A percentile compares a stretch with the other conserved stretches of the same genome.
phyloP scores from a whole-genome alignment of 2,797 vertebrate species.

The Loris lydekkerianus region DNA sequence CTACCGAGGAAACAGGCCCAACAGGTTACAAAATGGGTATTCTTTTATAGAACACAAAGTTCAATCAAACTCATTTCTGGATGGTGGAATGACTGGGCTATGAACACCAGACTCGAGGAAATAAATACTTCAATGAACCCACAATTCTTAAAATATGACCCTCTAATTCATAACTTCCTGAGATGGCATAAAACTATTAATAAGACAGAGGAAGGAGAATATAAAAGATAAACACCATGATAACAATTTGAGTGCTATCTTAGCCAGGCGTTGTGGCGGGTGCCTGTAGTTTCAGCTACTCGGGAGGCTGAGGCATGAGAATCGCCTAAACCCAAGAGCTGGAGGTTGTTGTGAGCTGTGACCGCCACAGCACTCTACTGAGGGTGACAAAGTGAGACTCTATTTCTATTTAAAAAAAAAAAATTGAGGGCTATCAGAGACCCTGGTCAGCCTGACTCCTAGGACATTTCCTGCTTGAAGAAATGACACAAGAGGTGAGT shows the following conservation, averaged over 20 bases:
- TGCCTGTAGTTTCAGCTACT: too few species aligned
- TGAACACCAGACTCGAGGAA: conserved; percentile 19
- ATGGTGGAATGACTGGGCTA: not conserved
- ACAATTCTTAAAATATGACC: conserved; percentile 46
- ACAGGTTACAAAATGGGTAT: conserved; percentile 31
- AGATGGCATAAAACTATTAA: not conserved
- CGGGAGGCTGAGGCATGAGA: too few species aligned
- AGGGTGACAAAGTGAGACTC: too few species aligned
- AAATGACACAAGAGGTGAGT: not conserved
- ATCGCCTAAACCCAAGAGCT: too few species aligned
- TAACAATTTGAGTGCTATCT: not conserved
- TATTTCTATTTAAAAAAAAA: not conserved
- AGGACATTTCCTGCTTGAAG: not conserved
- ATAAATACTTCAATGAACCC: conserved; percentile 24
- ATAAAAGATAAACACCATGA: not conserved
- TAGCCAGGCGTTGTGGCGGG: too few species aligned
- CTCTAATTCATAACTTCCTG: not conserved
- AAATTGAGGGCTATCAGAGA: not conserved
- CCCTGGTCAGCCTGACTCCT: not conserved
- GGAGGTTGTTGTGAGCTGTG: too few species aligned
- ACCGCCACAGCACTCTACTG: too few species aligned
- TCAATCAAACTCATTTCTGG: conserved; percentile 37
- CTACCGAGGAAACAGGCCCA: not conserved
- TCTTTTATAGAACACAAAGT: conserved; percentile 36
- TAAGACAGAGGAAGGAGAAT: not conserved